Evolutionary conservation across 2,888 invertebrate genomes (phyloP).

Genomic region (Lydus trimaculatus): DNA sequence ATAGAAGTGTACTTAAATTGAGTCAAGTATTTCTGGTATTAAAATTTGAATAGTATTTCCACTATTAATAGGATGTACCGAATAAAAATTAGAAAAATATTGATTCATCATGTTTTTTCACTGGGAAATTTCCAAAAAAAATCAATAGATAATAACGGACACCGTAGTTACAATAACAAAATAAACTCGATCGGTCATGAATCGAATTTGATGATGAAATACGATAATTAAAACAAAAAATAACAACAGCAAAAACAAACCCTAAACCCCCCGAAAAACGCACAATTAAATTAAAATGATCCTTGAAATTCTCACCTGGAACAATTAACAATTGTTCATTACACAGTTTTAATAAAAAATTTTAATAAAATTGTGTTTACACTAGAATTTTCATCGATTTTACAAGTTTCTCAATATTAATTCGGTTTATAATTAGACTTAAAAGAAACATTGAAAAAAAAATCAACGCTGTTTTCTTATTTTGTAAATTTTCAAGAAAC

Average conservation of each 20-base stretch:
- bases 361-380: too few species aligned
- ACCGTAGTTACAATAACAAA: constrained; percentile 20
- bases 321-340: neutral
- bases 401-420: too few species aligned
- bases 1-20: neutral
- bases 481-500: neutral
- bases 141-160: constrained; percentile 25
- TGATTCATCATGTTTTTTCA: too few species aligned
- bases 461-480: neutral
- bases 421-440: too few species aligned
- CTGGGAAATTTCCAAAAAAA: constrained; percentile 15
- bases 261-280: neutral
- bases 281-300: neutral
- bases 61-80: too few species aligned
- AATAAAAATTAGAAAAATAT: too few species aligned
- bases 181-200: neutral
- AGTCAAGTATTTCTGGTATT: too few species aligned
- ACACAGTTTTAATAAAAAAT: too few species aligned
- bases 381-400: neutral
- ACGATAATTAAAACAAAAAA: neutral
- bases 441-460: neutral
- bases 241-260: neutral
- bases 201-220: neutral
- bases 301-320: neutral
- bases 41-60: too few species aligned